Evolutionary conservation across 53 echinoderm and acorn worm species (phyloP).

Genomic region (Henricia sp.): DNA sequence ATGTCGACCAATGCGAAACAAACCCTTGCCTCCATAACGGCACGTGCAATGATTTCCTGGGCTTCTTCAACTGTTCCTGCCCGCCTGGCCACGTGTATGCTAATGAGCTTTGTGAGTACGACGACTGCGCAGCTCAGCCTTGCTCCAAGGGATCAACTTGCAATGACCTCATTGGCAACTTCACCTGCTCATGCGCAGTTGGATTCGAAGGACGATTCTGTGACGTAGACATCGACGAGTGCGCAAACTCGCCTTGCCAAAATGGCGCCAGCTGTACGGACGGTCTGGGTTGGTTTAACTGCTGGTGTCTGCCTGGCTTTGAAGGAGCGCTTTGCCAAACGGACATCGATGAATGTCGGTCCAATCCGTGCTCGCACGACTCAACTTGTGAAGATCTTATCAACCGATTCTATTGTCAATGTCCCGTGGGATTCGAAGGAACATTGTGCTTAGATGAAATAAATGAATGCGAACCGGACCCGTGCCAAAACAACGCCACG

Average conservation of each 20-base stretch:
- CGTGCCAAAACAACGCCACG: slow-evolving; percentile 60
- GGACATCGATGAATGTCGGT: slow-evolving; percentile 47
- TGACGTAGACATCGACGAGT: slow-evolving; percentile 42
- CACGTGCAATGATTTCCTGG: slow-evolving; percentile 17
- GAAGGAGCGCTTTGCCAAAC: slow-evolving; percentile 23
- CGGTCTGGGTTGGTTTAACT: slow-evolving; percentile 31
- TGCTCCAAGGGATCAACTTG: slow-evolving; percentile 49
- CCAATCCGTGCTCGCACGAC: slow-evolving; percentile 31
- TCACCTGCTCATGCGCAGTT: slow-evolving; percentile 39
- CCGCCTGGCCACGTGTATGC: background rate
- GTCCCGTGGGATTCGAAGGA: slow-evolving; percentile 47
- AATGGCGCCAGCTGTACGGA: slow-evolving; percentile 48
- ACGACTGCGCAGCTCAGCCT: slow-evolving; percentile 39
- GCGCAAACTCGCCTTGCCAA: slow-evolving; percentile 29
- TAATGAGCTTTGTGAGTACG: background rate
- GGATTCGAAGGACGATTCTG: slow-evolving; percentile 31
- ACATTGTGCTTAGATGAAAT: slow-evolving; percentile 30
- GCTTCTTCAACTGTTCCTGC: slow-evolving; percentile 47
- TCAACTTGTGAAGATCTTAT: slow-evolving; percentile 49
- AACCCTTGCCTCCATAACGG: slow-evolving; percentile 34
- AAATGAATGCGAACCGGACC: slow-evolving; percentile 43
- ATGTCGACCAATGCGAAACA: slow-evolving; percentile 31
- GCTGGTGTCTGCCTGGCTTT: slow-evolving; percentile 43
- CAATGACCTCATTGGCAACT: slow-evolving; percentile 25
- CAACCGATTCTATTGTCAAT: slow-evolving; percentile 38